Conservation (phyloP, 64 coral and sea anemone genomes). For the Stichodactyla mertensii region DNA sequence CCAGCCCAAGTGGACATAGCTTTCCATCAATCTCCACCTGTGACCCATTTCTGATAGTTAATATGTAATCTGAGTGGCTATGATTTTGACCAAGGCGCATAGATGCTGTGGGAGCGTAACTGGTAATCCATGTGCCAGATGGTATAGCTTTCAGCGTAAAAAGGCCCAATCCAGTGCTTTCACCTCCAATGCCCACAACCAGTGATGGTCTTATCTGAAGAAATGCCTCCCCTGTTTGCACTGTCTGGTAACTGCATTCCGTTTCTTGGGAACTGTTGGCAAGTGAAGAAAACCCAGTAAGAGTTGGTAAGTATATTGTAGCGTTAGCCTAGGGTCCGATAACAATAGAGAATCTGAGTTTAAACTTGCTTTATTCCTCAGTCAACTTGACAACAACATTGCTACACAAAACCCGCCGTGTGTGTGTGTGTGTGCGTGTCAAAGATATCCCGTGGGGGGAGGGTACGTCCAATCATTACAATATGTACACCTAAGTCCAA, state of each 20-base stretch:
- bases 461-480: no score
- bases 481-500: no score
- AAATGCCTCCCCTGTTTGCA: conserved; percentile 36
- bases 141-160: conserved; percentile 48
- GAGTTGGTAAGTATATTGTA: no score
- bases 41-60: conserved; percentile 17
- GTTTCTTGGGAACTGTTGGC: background rate
- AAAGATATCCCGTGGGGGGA: no score
- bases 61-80: conserved; percentile 38
- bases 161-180: conserved; percentile 20
- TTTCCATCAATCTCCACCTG: conserved; percentile 39
- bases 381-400: no score
- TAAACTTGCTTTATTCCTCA: no score
- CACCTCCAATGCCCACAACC: conserved; percentile 32
- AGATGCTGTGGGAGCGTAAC: conserved; percentile 50
- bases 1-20: conserved; percentile 46
- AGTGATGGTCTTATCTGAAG: conserved; percentile 17
- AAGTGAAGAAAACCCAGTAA: background rate
- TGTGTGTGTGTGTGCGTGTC: no score
- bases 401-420: no score
- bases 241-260: background rate
- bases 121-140: conserved; percentile 46
- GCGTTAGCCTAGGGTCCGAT: no score
- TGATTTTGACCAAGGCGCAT: conserved; percentile 25
- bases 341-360: no score